Base-by-base conservation (phyloP, 2,888 invertebrate genomes). In the Catonia carolina region DNA sequence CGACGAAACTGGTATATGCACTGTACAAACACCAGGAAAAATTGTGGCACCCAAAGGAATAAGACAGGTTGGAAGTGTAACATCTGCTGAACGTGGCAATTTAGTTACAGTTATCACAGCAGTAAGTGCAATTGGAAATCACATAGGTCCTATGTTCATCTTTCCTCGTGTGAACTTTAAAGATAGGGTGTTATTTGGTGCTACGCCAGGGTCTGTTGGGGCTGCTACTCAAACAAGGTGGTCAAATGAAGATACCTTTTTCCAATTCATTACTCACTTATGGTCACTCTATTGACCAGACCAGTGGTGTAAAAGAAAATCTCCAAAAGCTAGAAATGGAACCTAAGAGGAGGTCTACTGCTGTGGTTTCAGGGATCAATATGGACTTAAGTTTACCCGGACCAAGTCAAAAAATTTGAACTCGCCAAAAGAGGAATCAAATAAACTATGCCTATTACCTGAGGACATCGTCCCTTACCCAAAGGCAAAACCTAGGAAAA, bases 141-240 rank as follows among this genome's bases (percentile, higher is more conserved):
- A 62, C 2, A 63, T 61, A 60, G 68, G 56, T 15, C 64, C 62
- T 8, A 64, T 67, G 65, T 68, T 70, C 58, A 59, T 69, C 5
- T 69, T 70, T 56, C 67, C 67, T 10, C 53, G 66, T 3, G 39
- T 63, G 5, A 65, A 63, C 54, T 69, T 59, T 52, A 64, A 61
- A 50, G 62, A 63, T 14, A 8, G 57, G 12, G 64, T 64, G 58
- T 15, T 65, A 4, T 17, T 17, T 22, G 65, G 64, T 60, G 67
- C 68, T 6, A 69, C 69, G n/a, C 56, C 64, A 27, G 69, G 62
- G 1, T 66, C 60, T 47, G 67, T 68, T 60, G 70, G 69, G 14
- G 64, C 64, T 42, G 69, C 67, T 6, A 70, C 70, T 60, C 20
- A 37, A 3, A 65, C 65, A 7, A 69, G 69, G 10, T 71, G 70